Evolutionary conservation across 2,797 vertebrate species (phyloP).

Genomic region (Myotis findleyi): DNA sequence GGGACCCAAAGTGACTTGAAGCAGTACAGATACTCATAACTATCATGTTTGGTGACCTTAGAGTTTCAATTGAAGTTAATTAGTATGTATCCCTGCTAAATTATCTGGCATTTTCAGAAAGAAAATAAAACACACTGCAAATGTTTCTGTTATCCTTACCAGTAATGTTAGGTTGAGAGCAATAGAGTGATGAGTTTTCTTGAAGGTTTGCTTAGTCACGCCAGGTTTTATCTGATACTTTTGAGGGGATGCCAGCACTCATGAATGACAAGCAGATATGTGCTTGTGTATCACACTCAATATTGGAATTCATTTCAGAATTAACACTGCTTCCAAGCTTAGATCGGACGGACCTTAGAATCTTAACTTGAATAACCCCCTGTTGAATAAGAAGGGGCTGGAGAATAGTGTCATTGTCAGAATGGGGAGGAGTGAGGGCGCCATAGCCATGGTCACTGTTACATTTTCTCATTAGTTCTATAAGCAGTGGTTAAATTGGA

Average conservation of each 20-base stretch:
- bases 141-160: neutral
- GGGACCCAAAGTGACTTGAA: neutral
- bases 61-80: neutral
- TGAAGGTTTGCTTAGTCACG: neutral
- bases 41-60: neutral
- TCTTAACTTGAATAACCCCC: too few relatives aligned
- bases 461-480: neutral
- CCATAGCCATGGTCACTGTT: neutral
- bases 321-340: neutral
- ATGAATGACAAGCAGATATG: neutral
- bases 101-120: constrained; percentile 12
- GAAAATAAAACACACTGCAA: neutral
- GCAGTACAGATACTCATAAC: neutral
- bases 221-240: neutral
- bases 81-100: neutral
- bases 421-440: neutral
- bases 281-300: neutral
- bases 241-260: neutral
- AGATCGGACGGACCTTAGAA: neutral
- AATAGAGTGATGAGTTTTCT: neutral
- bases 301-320: neutral
- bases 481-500: neutral
- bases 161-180: neutral
- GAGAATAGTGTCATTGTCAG: neutral
- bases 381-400: neutral